Evolutionary conservation across 2,113 vertebrate species (phyloP), one percentile per base, ranked within the genome.

Genomic region (Coregonus clupeaformis): DNA sequence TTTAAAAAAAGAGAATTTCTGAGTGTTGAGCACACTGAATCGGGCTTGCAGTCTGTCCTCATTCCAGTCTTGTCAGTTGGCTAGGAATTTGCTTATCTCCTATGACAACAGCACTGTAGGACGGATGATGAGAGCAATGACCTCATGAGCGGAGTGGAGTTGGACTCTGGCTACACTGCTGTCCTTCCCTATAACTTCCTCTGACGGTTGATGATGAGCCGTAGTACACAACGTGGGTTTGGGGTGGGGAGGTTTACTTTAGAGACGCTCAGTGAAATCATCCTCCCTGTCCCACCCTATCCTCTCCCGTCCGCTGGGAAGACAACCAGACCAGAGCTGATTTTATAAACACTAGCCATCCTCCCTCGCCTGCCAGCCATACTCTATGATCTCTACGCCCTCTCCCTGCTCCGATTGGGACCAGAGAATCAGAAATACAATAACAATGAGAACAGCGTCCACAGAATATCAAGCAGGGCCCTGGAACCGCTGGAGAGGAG

Each of bases 381-480:
- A 24, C 62, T 70, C 36, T 62, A 49, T 81, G 49, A 68, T 74
- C 80, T 78, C 63, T 45, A 59, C 81, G 18, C 20, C 25, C 69
- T 59, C 13, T 5, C 70, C 55, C 27, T 49, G 13, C 52, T 32
- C 32, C 11, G 20, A n/a, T 55, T 13, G 18, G 70, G 60, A 77
- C 71, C 24, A 69, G 62, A 72, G 60, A 78, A 80, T 71, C 32
- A 52, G 30, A 84, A 77, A 71, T n/a, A 74, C n/a, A 71, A 69
- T 55, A 67, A 85, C 66, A 82, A 76, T 74, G 32, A 82, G 84
- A 87, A 78, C 70, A 65, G 76, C 69, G 81, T 90, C 85, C 89
- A 85, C 86, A 84, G 72, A 88, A 83, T 82, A 78, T 88, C 82
- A 87, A 75, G 86, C 60, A 45, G 73, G 77, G 73, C 60, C 71